Conservation (phyloP, 2,797 vertebrate species). For the Amniataba percoides region DNA sequence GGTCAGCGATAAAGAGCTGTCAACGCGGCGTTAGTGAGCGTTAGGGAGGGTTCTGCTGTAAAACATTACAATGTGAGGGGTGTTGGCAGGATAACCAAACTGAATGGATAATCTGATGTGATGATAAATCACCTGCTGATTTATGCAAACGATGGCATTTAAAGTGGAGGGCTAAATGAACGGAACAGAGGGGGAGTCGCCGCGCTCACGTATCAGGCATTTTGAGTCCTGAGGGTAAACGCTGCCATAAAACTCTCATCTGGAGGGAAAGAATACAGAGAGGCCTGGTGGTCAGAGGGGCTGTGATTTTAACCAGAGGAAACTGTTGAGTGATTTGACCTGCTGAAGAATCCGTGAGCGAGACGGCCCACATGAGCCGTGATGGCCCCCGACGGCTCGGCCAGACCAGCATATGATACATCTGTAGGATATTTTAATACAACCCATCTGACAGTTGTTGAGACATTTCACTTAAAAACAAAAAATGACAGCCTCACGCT, state of each 20-base stretch:
- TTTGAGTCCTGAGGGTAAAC: constrained; percentile 14
- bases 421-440: too few relatives aligned
- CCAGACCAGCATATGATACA: neutral
- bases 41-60: constrained; percentile 14
- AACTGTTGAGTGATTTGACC: neutral
- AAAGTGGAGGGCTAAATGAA: constrained; percentile 20
- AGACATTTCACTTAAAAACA: neutral
- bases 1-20: neutral
- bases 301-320: neutral
- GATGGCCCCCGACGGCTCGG: too few relatives aligned
- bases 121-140: constrained; percentile 47
- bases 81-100: constrained; percentile 28
- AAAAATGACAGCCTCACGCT: neutral
- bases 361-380: neutral
- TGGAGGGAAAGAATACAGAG: neutral
- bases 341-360: neutral
- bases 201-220: neutral
- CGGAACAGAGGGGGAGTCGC: neutral
- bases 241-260: constrained; percentile 28
- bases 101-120: constrained; percentile 40
- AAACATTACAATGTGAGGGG: constrained; percentile 33
- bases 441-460: neutral
- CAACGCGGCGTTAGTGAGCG: neutral
- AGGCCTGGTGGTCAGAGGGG: neutral
- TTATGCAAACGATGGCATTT: constrained; percentile 53